Base-by-base conservation (phyloP, 2,888 invertebrate species). In the Habroteleia sp. region DNA sequence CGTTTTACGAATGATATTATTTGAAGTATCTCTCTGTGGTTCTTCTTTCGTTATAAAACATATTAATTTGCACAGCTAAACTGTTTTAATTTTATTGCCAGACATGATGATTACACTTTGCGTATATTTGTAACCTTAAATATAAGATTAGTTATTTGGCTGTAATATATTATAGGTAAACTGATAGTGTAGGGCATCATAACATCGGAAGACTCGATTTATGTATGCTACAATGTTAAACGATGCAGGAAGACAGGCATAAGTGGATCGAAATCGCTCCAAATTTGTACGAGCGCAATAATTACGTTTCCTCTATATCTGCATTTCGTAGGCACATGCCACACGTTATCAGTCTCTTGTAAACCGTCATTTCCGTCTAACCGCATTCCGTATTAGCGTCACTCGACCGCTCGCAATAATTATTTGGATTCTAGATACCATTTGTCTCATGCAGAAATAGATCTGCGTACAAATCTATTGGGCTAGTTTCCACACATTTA, bases 321-420 rank as follows among this genome's bases (percentile, higher is more conserved):
- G 69, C 69, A 69, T 74, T 74, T 74, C 63, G 69, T 65, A 58
- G 65, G 69, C 74, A 74, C 69, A 74, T 74, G 74, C 74, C 69
- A 65, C 74, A 65, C 74, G 63, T 74, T 74, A 69, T 74, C 74
- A 69, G 69, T 69, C 69, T 65, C 74, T 69, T 74, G 74, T 74
- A 74, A 74, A 74, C 74, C 74, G 65, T 74, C 74, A 69, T 74
- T 74, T 74, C 65, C 74, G 74, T 74, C 69, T 74, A 74, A 74
- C 74, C 74, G 42, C 74, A 74, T 69, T 74, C 74, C 63, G 62
- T 68, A 74, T 74, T 69, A 74, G 74, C 74, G 68, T 74, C 74
- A 69, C 63, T 65, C 63, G 69, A 74, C 74, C 74, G 74, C 74
- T 69, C 74, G 63, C 56, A 69, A 74, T 74, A 69, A 74, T 74